Conservation (phyloP, 2,888 invertebrate species). For the Cryptocheilus praepositus region DNA sequence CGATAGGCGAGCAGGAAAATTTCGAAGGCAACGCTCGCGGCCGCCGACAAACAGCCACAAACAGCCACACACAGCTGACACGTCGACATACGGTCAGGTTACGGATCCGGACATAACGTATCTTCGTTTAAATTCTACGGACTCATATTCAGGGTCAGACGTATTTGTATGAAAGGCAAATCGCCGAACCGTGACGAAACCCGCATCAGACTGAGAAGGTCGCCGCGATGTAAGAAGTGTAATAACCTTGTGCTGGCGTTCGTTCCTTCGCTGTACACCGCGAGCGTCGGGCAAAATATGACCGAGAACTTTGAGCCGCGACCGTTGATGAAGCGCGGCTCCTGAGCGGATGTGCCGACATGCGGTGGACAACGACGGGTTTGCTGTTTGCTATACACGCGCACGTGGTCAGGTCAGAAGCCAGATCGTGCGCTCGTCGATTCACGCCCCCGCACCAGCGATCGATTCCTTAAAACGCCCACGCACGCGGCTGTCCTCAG, state of each 20-base stretch:
- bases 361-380: too few relatives aligned
- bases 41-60: not conserved
- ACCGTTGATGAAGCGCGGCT: not conserved
- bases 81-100: too few relatives aligned
- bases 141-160: constrained; percentile 53
- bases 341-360: too few relatives aligned
- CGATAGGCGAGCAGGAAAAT: too few relatives aligned
- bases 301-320: not conserved
- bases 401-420: not conserved
- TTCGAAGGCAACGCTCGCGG: too few relatives aligned
- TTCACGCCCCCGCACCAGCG: not conserved
- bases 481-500: too few relatives aligned
- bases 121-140: constrained; percentile 48
- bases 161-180: constrained; percentile 47
- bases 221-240: constrained; percentile 53
- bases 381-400: too few relatives aligned
- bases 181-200: constrained; percentile 55
- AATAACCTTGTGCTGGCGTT: constrained; percentile 51
- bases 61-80: too few relatives aligned
- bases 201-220: constrained; percentile 55
- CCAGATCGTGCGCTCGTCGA: too few relatives aligned
- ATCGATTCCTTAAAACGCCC: not conserved
- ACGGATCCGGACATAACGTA: constrained; percentile 23
- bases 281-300: too few relatives aligned
- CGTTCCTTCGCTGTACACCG: constrained; percentile 31